Evolutionary conservation across 2,888 invertebrate species (phyloP), one percentile per base, ranked within the genome.

Genomic region (Psylliodes chrysocephalus): DNA sequence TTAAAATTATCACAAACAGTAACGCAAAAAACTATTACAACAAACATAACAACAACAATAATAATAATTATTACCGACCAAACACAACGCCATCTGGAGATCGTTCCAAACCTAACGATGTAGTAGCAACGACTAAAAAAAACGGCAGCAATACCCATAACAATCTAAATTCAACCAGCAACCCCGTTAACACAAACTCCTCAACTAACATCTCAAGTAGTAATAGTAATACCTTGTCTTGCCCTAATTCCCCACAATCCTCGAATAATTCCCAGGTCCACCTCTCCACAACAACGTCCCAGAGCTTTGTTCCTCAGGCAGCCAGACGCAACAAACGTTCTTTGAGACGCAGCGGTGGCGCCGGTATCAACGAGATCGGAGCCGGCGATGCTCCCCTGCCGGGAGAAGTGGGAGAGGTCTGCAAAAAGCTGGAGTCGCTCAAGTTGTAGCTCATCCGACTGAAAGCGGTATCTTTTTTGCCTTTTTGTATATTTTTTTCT

Each of bases 341-440:
- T 1, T 52, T 67, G 28, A 35, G 64, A 3, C 64, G 68, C 28
- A 30, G 63, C 53, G 65, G 64, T 62, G 28, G 59, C 12, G 30
- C 62, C 54, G 64, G 63, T 30, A 60, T 75, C 52, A 76, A 72
- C 70, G 82, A 82, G 66, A 80, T 82, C 42, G 82, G 82, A 8
- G 82, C 82, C 8, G 82, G 82, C 7, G 82, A 82, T 60, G 82
- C 81, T 10, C 82, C 82, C 10, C 70, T 80, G 35, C 78, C 79
- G 7, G 64, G 69, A 12, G 73, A 74, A 47, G 76, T 74, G 55
- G 66, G 72, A 6, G 75, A 76, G 38, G 68, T 75, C n/a, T 78
- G 79, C 67, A 79, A 78, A 74, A 81, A 81, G 70, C 65, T 82
- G 63, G 82, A 82, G 61, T 74, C 77, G 52, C 77, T 82, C 66